Percentiles rank a stretch among this genome's conserved stretches.
Conservation (phyloP, 2,888 invertebrate genomes). For the Xylota sylvarum region DNA sequence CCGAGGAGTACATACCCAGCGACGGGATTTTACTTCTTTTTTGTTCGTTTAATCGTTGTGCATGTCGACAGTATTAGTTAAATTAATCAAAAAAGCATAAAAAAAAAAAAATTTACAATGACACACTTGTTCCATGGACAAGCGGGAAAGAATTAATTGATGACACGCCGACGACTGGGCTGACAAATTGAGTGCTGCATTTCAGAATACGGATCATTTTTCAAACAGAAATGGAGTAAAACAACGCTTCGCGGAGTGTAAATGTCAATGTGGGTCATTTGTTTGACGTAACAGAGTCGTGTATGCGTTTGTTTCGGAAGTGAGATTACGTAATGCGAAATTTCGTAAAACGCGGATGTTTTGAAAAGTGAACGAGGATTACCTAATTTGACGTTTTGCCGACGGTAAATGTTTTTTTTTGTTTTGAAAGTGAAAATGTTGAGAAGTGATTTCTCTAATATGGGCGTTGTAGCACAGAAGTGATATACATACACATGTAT, state of each 20-base stretch:
- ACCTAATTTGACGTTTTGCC: slow-evolving; percentile 48
- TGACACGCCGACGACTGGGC: slow-evolving; percentile 51
- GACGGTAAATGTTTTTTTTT: slow-evolving; percentile 43
- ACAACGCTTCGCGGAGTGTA: slow-evolving; percentile 45
- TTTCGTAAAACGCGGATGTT: slow-evolving; percentile 1
- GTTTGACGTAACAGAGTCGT: slow-evolving; percentile 46
- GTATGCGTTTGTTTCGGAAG: slow-evolving; percentile 63
- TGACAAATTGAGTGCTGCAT: slow-evolving; percentile 75
- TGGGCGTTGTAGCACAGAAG: neutral
- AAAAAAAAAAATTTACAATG: slow-evolving; percentile 44
- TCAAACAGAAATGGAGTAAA: slow-evolving; percentile 58
- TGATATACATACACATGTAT: slow-evolving; percentile 1
- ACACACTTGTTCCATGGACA: slow-evolving; percentile 65
- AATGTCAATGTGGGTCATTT: slow-evolving; percentile 64
- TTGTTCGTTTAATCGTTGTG: slow-evolving; percentile 37
- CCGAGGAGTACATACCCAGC: slow-evolving; percentile 31
- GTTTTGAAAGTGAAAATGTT: slow-evolving; percentile 4
- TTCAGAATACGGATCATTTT: slow-evolving; percentile 72
- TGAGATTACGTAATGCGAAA: slow-evolving; percentile 49
- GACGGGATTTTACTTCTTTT: slow-evolving; percentile 32
- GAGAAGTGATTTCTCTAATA: slow-evolving; percentile 8
- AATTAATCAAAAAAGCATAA: slow-evolving; percentile 62
- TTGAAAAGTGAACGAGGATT: neutral
- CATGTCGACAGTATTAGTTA: slow-evolving; percentile 62
- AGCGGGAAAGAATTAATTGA: slow-evolving; percentile 64